A percentile compares a stretch with the other conserved stretches of the same genome.
Evolutionary conservation across 1,140 invertebrate genomes (phyloP).

Genomic region (Pemphigus obesinymphae): DNA sequence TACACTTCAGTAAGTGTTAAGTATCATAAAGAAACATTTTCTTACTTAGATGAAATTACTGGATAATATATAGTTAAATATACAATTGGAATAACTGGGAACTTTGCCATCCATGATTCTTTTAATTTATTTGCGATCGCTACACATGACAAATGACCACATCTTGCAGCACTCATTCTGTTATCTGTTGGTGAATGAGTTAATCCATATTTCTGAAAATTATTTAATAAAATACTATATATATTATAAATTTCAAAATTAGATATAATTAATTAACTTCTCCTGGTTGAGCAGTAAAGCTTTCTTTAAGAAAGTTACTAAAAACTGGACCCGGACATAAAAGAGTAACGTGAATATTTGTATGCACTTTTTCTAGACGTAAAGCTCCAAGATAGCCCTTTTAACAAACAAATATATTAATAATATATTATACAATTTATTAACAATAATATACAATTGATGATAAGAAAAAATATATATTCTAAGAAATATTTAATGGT

Average conservation of each 20-base stretch:
- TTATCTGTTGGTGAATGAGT: constrained; percentile 54
- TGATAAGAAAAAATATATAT: too few relatives aligned
- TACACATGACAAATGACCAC: constrained; percentile 66
- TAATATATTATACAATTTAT: too few relatives aligned
- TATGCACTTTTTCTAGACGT: constrained; percentile 58
- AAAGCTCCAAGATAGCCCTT: constrained; percentile 69
- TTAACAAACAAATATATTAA: constrained; percentile 44
- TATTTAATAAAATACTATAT: neutral
- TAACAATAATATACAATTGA: too few relatives aligned
- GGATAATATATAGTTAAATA: constrained; percentile 66
- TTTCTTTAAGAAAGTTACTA: constrained; percentile 65
- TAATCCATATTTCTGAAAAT: constrained; percentile 56
- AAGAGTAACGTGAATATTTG: constrained; percentile 64
- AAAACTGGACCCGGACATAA: constrained; percentile 72
- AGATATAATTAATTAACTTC: constrained; percentile 52
- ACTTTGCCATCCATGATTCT: constrained; percentile 69
- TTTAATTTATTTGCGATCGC: constrained; percentile 71
- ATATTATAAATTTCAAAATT: neutral
- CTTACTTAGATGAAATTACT: constrained; percentile 57
- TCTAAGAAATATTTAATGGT: too few relatives aligned
- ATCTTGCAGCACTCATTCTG: constrained; percentile 66
- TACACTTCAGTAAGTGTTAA: too few relatives aligned
- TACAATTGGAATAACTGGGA: constrained; percentile 59
- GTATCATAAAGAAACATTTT: neutral
- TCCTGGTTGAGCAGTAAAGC: constrained; percentile 63